A percentile compares a stretch with the other conserved stretches of the same genome.
These are phyloP conservation scores for Papilio protenor DNA, from an alignment of 2,888 invertebrate genomes.

Conservation along the genomic window DNA sequence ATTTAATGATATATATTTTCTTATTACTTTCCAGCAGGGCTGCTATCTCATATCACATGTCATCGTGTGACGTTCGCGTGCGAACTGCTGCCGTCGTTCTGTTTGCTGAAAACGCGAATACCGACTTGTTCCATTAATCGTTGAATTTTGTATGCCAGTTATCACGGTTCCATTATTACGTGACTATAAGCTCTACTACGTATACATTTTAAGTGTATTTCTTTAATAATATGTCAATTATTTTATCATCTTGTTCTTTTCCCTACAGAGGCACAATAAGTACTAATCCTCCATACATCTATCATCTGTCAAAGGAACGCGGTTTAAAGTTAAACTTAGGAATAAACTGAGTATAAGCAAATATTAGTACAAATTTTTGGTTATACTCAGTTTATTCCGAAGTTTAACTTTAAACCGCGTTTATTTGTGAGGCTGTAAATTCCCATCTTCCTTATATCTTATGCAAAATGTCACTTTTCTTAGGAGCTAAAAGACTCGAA, in stretches of 20 bases:
- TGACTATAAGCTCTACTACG: not conserved
- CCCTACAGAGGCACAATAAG: not conserved
- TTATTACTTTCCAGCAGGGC: conserved; percentile 43
- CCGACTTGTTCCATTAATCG: conserved; percentile 34
- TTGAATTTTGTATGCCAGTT: conserved; percentile 32
- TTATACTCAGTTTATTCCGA: too few species aligned
- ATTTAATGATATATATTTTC: conserved; percentile 37
- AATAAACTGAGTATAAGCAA: too few species aligned
- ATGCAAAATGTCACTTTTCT: not conserved
- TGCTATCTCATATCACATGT: conserved; percentile 45
- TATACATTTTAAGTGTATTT: not conserved
- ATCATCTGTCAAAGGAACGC: too few species aligned
- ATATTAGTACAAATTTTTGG: too few species aligned
- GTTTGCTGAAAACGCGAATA: conserved; percentile 43
- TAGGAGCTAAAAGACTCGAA: not conserved
- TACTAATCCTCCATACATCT: too few species aligned
- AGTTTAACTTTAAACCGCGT: too few species aligned
- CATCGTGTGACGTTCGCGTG: conserved; percentile 46
- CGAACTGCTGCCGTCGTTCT: conserved; percentile 37
- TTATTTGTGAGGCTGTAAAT: too few species aligned
- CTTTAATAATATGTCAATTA: not conserved
- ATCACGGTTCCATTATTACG: not conserved
- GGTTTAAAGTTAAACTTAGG: too few species aligned
- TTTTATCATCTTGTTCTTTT: not conserved
- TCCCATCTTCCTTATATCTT: not conserved